phyloP scores from a whole-genome alignment of 2,113 vertebrate genomes.

The Dendropsophus ebraccatus region DNA sequence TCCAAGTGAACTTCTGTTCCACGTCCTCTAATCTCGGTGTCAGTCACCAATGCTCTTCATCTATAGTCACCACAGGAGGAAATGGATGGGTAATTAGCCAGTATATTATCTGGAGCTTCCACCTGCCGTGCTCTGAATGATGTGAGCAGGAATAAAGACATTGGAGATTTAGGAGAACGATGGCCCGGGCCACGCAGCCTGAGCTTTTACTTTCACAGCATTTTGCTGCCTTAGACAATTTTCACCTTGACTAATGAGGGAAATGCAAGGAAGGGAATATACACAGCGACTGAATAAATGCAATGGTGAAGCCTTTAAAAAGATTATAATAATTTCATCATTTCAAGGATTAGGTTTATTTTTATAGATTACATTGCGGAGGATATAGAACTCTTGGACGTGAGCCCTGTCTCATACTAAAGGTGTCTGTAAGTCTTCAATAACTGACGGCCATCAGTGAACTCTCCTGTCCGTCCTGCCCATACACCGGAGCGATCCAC shows the following conservation, averaged over 20 bases:
- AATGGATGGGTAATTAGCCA: constrained; percentile 12
- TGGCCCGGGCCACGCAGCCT: background rate
- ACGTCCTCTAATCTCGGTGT: background rate
- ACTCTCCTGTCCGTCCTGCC: too few species aligned
- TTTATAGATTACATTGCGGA: background rate
- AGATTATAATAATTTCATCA: background rate
- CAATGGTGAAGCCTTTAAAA: background rate
- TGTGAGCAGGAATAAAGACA: background rate
- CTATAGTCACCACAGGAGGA: constrained; percentile 6
- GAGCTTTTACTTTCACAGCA: background rate
- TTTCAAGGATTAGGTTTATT: background rate
- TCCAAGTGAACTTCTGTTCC: background rate
- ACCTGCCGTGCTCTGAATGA: background rate
- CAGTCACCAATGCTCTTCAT: background rate
- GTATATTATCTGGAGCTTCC: background rate
- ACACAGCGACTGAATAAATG: background rate
- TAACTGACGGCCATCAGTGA: too few species aligned
- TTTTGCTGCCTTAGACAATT: background rate
- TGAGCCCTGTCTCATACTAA: too few species aligned
- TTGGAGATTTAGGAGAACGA: background rate
- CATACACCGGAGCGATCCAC: too few species aligned
- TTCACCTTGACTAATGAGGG: background rate
- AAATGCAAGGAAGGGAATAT: background rate
- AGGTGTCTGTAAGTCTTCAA: too few species aligned
- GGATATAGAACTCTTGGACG: background rate